Conservation (phyloP, 2,797 vertebrate genomes). For the Eupleurogrammus muticus region DNA sequence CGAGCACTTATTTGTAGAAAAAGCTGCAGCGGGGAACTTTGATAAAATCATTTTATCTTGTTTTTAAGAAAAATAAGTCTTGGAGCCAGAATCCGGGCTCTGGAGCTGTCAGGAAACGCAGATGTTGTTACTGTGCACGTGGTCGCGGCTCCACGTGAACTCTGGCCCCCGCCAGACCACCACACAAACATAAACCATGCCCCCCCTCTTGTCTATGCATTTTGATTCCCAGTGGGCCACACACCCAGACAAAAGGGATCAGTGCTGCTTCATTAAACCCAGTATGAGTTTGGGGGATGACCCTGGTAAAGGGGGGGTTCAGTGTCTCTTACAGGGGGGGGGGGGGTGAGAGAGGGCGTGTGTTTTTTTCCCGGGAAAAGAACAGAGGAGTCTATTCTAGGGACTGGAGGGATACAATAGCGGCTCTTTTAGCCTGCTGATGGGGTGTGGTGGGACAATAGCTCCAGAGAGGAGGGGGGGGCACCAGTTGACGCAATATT, state of each 20-base stretch:
- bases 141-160: slow-evolving; percentile 60
- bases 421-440: slow-evolving; percentile 59
- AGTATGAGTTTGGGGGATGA: slow-evolving; percentile 59
- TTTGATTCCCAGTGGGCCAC: slow-evolving; percentile 77
- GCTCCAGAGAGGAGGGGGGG: slow-evolving; percentile 36
- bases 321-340: slow-evolving; percentile 38
- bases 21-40: not conserved
- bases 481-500: slow-evolving; percentile 18
- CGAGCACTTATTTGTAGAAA: not conserved
- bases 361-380: slow-evolving; percentile 80
- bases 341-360: slow-evolving; percentile 58
- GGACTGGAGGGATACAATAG: slow-evolving; percentile 61
- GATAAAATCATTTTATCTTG: not conserved
- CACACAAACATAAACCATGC: slow-evolving; percentile 57
- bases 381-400: slow-evolving; percentile 64
- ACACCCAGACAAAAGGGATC: slow-evolving; percentile 80
- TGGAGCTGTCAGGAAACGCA: not conserved
- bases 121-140: slow-evolving; percentile 62
- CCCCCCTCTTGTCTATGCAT: slow-evolving; percentile 63
- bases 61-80: not conserved
- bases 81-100: not conserved
- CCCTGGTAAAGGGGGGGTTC: slow-evolving; percentile 22
- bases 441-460: slow-evolving; percentile 53
- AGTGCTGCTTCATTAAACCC: slow-evolving; percentile 82
- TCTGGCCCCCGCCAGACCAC: slow-evolving; percentile 60